These are phyloP conservation scores for Micromesistius poutassou DNA, from an alignment of 2,797 vertebrate species.

Conservation along the genomic window DNA sequence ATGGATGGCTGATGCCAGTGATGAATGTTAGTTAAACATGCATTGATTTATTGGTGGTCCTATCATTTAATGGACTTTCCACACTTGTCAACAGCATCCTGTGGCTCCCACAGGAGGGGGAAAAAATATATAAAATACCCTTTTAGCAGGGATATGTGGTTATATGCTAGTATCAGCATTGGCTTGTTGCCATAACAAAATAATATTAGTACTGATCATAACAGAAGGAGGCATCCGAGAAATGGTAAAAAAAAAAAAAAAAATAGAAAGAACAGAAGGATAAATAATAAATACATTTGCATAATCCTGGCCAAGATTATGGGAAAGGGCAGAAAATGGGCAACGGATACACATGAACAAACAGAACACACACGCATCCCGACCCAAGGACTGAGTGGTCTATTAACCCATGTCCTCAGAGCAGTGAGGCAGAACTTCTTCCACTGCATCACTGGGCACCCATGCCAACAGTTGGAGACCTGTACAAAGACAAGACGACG, in stretches of 20 bases:
- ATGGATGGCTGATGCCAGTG: slow-evolving; percentile 11
- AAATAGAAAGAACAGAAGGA: not conserved
- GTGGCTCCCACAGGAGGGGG: not conserved
- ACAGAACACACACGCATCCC: not conserved
- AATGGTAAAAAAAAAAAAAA: not conserved
- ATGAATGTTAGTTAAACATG: slow-evolving; percentile 23
- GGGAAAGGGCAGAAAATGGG: not conserved
- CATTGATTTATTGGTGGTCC: slow-evolving; percentile 30
- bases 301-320: not conserved
- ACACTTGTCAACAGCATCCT: not conserved
- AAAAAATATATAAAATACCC: not conserved
- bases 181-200: not conserved
- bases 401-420: not conserved
- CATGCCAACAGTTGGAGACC: not conserved
- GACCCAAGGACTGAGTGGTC: not conserved
- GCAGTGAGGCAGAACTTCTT: not conserved
- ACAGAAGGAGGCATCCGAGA: not conserved
- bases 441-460: not conserved
- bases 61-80: not conserved
- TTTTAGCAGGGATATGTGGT: not conserved
- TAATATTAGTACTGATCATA: not conserved
- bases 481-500: not conserved
- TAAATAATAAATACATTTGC: not conserved
- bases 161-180: not conserved
- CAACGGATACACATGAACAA: not conserved